Evolutionary conservation across 92 coral and sea anemone species (phyloP), one percentile per base, ranked within the genome.

Genomic region (Epizoanthus rinbou): DNA sequence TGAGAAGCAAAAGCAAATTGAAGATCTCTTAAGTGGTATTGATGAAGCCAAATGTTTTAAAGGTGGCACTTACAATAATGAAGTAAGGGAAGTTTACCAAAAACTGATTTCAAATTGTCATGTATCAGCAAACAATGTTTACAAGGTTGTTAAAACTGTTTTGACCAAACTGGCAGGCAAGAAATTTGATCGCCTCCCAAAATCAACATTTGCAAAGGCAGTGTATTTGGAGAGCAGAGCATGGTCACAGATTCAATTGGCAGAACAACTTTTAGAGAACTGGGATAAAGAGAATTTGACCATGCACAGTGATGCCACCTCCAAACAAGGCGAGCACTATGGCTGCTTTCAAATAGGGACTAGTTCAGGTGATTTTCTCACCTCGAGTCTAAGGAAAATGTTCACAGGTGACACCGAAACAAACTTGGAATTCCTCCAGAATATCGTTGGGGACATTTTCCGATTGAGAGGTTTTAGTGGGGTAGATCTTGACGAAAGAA

Each of bases 51-150:
- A 14, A 8, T 75, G n/a, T 75, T 57, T 58, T 75, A 68, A 75
- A 35, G 56, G 54, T 56, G 68, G 81, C 68, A 57, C 18, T 22
- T 57, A 75, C 59, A 75, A 75, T 15, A 75, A 75, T 75, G 81
- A 56, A 74, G 80, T 75, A 28, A 75, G 67, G 22, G 80, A 75
- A 57, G 80, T 75, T 75, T 57, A 75, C 80, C 80, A 75, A 56
- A 74, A 75, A 25, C 60, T 75, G 6, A 19, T 75, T 25, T 75
- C 80, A 35, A 35, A n/a, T 54, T 21, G 57, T n/a, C 18, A 57
- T 57, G 80, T 75, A 5, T n/a, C n/a, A 56, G 66, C 4, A 58
- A 74, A 23, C 35, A 74, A 58, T 57, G 41, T 57, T 14, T 41
- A 75, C 19, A 11, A 60, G 15, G 80, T 75, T 25, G 19, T 75